Evolutionary conservation across 2,113 vertebrate genomes (phyloP).

Genomic region (Hemichromis elongatus): DNA sequence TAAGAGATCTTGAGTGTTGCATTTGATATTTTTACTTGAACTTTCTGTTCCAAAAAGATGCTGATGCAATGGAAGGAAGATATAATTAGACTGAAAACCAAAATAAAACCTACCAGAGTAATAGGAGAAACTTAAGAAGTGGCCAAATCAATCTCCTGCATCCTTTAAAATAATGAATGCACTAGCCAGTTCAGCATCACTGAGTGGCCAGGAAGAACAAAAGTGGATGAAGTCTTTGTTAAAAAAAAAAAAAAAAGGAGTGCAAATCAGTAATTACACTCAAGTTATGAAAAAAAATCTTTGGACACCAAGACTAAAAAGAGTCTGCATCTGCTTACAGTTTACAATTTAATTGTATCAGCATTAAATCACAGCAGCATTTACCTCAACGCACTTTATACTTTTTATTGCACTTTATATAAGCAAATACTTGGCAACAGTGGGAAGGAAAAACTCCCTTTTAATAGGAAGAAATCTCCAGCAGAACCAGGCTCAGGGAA

Average conservation of each 20-base stretch:
- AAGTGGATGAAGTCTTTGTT: not conserved
- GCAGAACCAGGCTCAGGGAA: not conserved
- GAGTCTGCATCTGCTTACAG: not conserved
- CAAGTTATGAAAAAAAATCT: not conserved
- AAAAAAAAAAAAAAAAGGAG: no score
- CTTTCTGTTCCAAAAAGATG: not conserved
- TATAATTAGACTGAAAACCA: not conserved
- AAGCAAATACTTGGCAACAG: not conserved
- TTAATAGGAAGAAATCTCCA: not conserved
- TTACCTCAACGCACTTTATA: not conserved
- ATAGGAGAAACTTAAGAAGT: fast-evolving
- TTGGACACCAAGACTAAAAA: not conserved
- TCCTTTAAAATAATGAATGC: not conserved
- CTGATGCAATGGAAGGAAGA: not conserved
- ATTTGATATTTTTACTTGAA: not conserved
- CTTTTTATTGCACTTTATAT: not conserved
- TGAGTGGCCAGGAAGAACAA: fast-evolving
- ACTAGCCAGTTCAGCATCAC: not conserved
- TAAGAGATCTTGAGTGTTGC: not conserved
- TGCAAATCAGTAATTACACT: not conserved
- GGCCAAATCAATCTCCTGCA: not conserved
- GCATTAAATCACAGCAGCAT: not conserved
- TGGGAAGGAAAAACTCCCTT: not conserved
- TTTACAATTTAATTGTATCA: not conserved
- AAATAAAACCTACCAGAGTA: not conserved